Evolutionary conservation across 2,888 invertebrate species (phyloP).

Genomic region (Harpagoxenus sublaevis): DNA sequence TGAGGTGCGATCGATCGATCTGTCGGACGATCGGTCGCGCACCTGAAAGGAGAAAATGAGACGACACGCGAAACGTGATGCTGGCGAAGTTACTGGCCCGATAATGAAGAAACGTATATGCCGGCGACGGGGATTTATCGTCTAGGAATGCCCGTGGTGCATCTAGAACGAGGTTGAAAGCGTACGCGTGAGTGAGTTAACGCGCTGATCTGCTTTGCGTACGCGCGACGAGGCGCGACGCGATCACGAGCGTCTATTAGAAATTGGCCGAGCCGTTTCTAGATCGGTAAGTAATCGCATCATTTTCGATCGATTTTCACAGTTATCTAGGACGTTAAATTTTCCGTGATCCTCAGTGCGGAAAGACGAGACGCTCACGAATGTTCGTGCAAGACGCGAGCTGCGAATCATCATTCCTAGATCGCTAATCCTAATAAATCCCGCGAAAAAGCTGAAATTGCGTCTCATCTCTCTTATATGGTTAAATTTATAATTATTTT

Average conservation of each 20-base stretch:
- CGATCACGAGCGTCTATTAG: neutral
- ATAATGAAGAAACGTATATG: constrained; percentile 38
- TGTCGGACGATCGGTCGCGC: constrained; percentile 6
- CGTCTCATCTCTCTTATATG: neutral
- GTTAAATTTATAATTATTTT: neutral
- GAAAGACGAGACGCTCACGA: neutral
- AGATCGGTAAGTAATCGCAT: constrained; percentile 7
- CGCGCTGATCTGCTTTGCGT: constrained; percentile 4
- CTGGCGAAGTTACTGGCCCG: constrained; percentile 28
- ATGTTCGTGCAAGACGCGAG: neutral
- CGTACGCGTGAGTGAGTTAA: neutral
- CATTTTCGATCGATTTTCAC: neutral
- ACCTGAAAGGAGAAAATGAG: constrained; percentile 24
- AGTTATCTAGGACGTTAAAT: neutral
- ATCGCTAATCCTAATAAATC: neutral
- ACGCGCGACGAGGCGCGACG: constrained; percentile 2
- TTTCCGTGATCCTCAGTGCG: neutral
- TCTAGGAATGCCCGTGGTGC: constrained; percentile 27
- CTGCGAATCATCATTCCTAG: neutral
- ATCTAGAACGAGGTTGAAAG: constrained; percentile 56
- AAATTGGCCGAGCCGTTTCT: constrained; percentile 1
- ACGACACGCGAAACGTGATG: constrained; percentile 29
- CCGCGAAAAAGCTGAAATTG: neutral
- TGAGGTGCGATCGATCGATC: neutral
- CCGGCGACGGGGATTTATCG: constrained; percentile 10